Evolutionary conservation across 2,113 vertebrate species (phyloP), one percentile per base, ranked within the genome.

Genomic region (Dasypus novemcinctus): DNA sequence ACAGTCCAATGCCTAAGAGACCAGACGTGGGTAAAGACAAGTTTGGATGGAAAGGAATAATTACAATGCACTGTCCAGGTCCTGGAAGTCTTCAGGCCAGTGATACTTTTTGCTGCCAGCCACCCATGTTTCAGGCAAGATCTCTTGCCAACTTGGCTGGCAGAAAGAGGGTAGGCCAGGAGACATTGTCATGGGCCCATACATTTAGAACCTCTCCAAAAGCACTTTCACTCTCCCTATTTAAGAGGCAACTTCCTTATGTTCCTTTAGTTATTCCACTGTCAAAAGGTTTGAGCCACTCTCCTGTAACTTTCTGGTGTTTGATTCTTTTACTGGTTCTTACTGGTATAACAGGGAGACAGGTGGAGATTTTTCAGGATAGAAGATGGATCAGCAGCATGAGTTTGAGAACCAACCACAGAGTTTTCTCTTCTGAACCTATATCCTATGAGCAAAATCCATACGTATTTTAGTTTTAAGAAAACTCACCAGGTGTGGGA

Each of bases 231-330:
- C n/a, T 75, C 57, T 63, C 63, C 49, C 81, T 31, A 25, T 31
- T 46, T 43, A 61, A 68, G 96, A 96, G 78, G 93, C 96, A 96
- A 78, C 90, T 54, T 95, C 87, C 85, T 97, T 90, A 90, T n/a
- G 75, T 57, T 72, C 89, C 78, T 94, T 95, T 83, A 79, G 43
- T 74, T 25, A 66, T 93, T 93, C 91, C 87, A 41, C 20, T 23
- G 95, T 78, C 95, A 87, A 89, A 95, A 82, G 95, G 95, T 97
- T 21, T 82, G 83, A 96, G 95, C 85, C 90, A 64, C 43, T 87
- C 92, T 96, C 66, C 29, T 49, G 68, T 66, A 5, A 14, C 91
- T 46, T 27, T 86, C 43, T 43, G 17, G n/a, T 7, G 18, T 25
- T 71, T 79, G 79, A 78, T 74, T 90, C 43, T 94, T 93, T 85